Evolutionary conservation across 2,113 vertebrate genomes (phyloP).

Genomic region (Heptranchias perlo): DNA sequence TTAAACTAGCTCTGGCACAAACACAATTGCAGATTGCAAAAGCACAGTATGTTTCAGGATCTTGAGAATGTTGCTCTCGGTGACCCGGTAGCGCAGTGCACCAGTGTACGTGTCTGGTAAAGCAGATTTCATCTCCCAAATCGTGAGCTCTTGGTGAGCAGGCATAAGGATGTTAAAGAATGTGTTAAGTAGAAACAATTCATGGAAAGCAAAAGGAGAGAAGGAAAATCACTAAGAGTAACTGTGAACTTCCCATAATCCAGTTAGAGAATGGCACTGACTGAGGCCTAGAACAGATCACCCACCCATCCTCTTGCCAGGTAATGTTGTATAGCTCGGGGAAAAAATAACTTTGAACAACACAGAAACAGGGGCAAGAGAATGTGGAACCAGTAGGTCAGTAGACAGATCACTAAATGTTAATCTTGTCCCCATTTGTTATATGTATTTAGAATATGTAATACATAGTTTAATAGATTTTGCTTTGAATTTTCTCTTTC

Average conservation of each 20-base stretch:
- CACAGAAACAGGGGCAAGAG: no score
- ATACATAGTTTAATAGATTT: neutral
- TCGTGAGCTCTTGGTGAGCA: no score
- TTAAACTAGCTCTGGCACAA: neutral
- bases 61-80: neutral
- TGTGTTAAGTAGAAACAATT: no score
- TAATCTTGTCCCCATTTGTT: neutral
- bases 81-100: neutral
- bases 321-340: no score
- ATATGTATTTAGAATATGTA: neutral
- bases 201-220: no score
- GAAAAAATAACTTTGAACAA: no score
- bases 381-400: neutral
- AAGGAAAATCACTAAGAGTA: no score
- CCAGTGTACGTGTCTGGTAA: neutral
- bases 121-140: neutral
- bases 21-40: neutral
- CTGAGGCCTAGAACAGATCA: no score
- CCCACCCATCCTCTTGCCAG: no score
- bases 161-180: no score
- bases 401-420: neutral
- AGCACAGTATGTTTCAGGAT: neutral
- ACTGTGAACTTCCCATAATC: no score
- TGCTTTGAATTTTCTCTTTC: neutral
- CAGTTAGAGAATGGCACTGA: no score